A percentile compares a stretch with the other conserved stretches of the same genome.
phyloP scores from a whole-genome alignment of 2,113 vertebrate genomes.

The Panurus biarmicus region DNA sequence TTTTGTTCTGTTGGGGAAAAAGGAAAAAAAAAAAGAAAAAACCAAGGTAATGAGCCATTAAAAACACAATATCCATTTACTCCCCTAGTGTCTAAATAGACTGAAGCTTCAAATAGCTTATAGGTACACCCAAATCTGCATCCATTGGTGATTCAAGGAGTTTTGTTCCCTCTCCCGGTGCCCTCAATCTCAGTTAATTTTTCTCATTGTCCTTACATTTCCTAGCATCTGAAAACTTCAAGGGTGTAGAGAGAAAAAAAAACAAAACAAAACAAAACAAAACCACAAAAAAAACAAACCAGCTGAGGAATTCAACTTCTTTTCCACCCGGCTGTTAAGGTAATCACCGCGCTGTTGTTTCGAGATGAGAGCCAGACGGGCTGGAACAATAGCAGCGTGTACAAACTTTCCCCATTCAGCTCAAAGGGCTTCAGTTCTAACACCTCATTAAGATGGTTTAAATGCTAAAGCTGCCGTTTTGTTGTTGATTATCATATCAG shows the following conservation, averaged over 20 bases:
- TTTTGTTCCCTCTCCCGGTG: background rate
- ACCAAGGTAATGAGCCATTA: background rate
- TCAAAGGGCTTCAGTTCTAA: conserved; percentile 39
- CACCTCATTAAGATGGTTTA: conserved; percentile 45
- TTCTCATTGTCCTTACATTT: background rate
- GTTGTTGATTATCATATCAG: conserved; percentile 57
- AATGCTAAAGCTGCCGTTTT: conserved; percentile 20
- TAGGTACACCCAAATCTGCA: background rate
- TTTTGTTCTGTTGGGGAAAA: background rate
- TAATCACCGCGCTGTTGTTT: conserved; percentile 30
- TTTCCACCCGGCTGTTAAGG: conserved; percentile 11
- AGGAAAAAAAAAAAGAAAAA: background rate
- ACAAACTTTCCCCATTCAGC: conserved; percentile 47
- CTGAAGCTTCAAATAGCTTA: background rate
- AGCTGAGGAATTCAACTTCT: conserved; percentile 26
- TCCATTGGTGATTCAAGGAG: background rate
- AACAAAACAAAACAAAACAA: no score
- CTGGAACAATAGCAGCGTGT: conserved; percentile 11
- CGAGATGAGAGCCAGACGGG: background rate
- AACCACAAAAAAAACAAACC: no score
- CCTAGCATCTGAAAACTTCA: background rate
- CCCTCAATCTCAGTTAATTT: background rate
- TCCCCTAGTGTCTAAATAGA: background rate
- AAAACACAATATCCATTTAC: background rate
- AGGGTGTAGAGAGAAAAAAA: background rate